These are phyloP conservation scores for Armadillidium nasatum DNA, from an alignment of 1,140 invertebrate genomes.

Conservation along the genomic window DNA sequence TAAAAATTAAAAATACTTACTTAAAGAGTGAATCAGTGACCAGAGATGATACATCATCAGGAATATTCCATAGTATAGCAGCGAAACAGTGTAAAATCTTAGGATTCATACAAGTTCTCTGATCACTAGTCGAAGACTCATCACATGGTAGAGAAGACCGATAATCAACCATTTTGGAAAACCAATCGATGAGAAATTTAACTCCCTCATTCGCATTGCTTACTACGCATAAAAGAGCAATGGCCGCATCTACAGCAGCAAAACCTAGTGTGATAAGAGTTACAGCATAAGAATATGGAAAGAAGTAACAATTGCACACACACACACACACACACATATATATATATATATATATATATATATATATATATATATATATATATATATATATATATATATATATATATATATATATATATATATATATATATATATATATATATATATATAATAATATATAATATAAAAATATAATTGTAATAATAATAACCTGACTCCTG, in stretches of 20 bases:
- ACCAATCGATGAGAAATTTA: slow-evolving; percentile 60
- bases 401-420: too few relatives aligned
- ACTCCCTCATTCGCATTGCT: slow-evolving; percentile 53
- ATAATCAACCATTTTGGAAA: slow-evolving; percentile 54
- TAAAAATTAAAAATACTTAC: slow-evolving; percentile 42
- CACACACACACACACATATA: slow-evolving; percentile 8
- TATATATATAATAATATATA: too few relatives aligned
- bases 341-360: slow-evolving; percentile 11
- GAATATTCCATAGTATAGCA: slow-evolving; percentile 71
- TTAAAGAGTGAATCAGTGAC: slow-evolving; percentile 66
- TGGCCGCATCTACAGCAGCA: slow-evolving; percentile 61
- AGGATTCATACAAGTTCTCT: slow-evolving; percentile 50
- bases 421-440: too few relatives aligned
- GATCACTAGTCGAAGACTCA: not conserved
- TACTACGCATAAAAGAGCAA: slow-evolving; percentile 67
- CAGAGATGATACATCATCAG: slow-evolving; percentile 61
- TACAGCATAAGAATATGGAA: not conserved
- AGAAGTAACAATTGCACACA: not conserved
- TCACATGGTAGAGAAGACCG: not conserved
- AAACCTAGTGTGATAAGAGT: slow-evolving; percentile 21
- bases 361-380: too few relatives aligned
- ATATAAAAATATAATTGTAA: not conserved
- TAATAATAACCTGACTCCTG: slow-evolving; percentile 33
- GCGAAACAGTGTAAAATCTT: slow-evolving; percentile 65
- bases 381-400: too few relatives aligned